A percentile compares a stretch with the other conserved stretches of the same genome.
phyloP scores from a whole-genome alignment of 2,797 vertebrate genomes.

The Eleutherodactylus coqui region DNA sequence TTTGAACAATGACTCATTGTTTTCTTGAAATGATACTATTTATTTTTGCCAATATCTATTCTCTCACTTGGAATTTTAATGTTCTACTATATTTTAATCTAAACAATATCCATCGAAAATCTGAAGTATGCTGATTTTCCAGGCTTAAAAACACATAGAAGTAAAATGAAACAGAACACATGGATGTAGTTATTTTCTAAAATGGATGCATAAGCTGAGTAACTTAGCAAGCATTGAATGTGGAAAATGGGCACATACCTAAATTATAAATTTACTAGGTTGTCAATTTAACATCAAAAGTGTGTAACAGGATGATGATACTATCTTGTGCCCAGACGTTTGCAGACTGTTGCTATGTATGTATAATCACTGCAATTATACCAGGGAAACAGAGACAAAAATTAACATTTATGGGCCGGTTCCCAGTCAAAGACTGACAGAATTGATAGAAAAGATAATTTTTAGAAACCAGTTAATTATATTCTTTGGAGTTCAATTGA shows the following conservation, averaged over 20 bases:
- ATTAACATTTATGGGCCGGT: slow-evolving; percentile 21
- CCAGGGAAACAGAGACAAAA: neutral
- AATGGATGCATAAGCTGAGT: slow-evolving; percentile 31
- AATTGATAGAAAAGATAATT: slow-evolving; percentile 41
- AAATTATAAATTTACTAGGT: slow-evolving; percentile 44
- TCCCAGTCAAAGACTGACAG: slow-evolving; percentile 20
- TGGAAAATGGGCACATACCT: slow-evolving; percentile 46
- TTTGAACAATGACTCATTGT: neutral
- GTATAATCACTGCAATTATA: slow-evolving; percentile 34
- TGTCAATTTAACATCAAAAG: slow-evolving; percentile 40
- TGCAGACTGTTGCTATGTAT: slow-evolving; percentile 28
- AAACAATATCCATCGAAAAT: slow-evolving; percentile 5
- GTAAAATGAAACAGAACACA: slow-evolving; percentile 37
- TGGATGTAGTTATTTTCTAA: slow-evolving; percentile 43
- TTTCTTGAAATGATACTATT: neutral
- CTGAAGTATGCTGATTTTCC: slow-evolving; percentile 3
- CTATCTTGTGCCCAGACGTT: slow-evolving; percentile 37
- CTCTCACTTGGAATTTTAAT: neutral
- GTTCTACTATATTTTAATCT: neutral
- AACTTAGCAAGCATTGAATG: slow-evolving; percentile 46
- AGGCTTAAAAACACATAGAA: slow-evolving; percentile 25
- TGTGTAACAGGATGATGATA: slow-evolving; percentile 28
- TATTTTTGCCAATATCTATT: neutral
- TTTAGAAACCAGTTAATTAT: neutral
- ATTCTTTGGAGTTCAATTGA: neutral